phyloP scores from a whole-genome alignment of 2,888 invertebrate genomes.

The Morpho achilles region DNA sequence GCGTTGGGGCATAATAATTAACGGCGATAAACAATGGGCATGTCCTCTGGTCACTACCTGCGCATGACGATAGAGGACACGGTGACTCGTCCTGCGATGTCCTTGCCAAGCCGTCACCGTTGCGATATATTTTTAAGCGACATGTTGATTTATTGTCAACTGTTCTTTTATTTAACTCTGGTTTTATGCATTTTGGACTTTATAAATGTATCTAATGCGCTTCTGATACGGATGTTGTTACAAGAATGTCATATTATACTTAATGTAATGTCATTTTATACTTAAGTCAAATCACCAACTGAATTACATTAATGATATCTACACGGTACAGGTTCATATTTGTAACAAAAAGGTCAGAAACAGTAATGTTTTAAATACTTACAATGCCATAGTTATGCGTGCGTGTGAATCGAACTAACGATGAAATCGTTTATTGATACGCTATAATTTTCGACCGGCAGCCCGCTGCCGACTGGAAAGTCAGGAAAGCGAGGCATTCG shows the following conservation, averaged over 20 bases:
- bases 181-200: not conserved
- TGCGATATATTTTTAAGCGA: conserved; percentile 38
- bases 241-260: no score
- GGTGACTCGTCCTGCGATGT: conserved; percentile 65
- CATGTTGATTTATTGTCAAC: conserved; percentile 29
- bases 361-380: no score
- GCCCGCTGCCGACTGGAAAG: conserved; percentile 54
- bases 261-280: no score
- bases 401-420: conserved; percentile 11
- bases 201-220: no score
- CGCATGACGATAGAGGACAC: conserved; percentile 70
- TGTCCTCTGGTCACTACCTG: conserved; percentile 74
- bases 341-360: no score
- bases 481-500: conserved; percentile 61
- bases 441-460: conserved; percentile 31
- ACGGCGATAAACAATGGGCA: conserved; percentile 76
- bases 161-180: conserved; percentile 4
- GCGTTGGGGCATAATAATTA: conserved; percentile 75
- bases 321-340: no score
- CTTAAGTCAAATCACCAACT: no score
- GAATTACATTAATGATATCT: no score
- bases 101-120: conserved; percentile 53
- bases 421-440: conserved; percentile 21
- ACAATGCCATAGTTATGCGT: conserved; percentile 1
- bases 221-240: no score